Conservation (phyloP, 1,140 invertebrate genomes). For the Doryteuthis pealeii region DNA sequence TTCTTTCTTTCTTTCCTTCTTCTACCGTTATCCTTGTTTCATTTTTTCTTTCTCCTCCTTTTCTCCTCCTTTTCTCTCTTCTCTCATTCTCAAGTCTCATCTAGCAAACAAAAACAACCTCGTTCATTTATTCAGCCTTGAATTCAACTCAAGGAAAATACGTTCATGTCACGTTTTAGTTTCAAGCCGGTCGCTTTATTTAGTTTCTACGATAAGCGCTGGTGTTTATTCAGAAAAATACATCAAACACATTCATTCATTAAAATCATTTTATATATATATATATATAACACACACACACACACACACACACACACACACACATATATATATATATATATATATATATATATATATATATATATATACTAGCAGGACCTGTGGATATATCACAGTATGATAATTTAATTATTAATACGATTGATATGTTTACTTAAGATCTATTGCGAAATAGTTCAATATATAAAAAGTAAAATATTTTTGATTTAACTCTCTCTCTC, state of each 20-base stretch:
- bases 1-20: not conserved
- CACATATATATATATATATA: too few relatives aligned
- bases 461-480: too few relatives aligned
- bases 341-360: too few relatives aligned
- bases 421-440: too few relatives aligned
- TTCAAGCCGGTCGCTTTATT: not conserved
- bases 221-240: not conserved
- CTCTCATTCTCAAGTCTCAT: not conserved
- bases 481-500: too few relatives aligned
- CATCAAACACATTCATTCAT: not conserved
- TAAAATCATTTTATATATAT: too few relatives aligned
- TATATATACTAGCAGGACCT: too few relatives aligned
- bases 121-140: not conserved
- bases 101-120: not conserved
- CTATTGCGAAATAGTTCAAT: too few relatives aligned
- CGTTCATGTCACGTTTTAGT: not conserved
- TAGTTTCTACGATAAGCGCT: not conserved
- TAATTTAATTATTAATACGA: too few relatives aligned
- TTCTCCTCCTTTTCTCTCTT: constrained; percentile 17
- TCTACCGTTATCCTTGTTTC: constrained; percentile 4
- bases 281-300: too few relatives aligned
- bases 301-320: too few relatives aligned
- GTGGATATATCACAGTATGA: too few relatives aligned
- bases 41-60: constrained; percentile 6
- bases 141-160: not conserved